Evolutionary conservation across 2,888 invertebrate genomes (phyloP), one percentile per base, ranked within the genome.

Genomic region (Noctua pronuba): DNA sequence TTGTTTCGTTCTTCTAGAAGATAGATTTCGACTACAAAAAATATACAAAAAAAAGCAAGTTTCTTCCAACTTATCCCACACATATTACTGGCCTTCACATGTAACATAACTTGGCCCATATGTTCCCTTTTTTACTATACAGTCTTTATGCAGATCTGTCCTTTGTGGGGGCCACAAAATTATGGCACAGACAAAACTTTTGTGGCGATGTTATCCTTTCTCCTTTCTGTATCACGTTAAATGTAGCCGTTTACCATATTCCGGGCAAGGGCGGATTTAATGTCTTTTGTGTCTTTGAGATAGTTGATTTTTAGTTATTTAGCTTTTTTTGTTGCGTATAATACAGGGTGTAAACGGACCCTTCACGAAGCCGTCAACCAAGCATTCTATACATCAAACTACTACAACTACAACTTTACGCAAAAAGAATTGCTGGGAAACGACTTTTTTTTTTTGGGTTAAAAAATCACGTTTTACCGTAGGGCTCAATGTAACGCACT

Each of bases 131-230:
- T 90, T 86, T 89, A 84, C 88, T 85, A 83, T 66, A 76, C 79
- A 78, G 81, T 86, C 87, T 88, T 87, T 90, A 91, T 91, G 90
- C 89, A 90, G 88, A 91, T 90, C 78, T 75, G 73, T 74, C 86
- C 84, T 86, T 87, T 86, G 82, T 81, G 35, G 84, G 68, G 85
- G 74, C 78, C 86, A 64, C 77, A 79, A 79, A 82, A 85, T 86
- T 82, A 86, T 82, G 79, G 80, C 78, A 64, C 71, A 84, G 77
- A 82, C 75, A 70, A 75, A 87, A 88, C 77, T 88, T 88, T 77
- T 86, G 81, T 83, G 41, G 85, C 58, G 58, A 72, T 88, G 76
- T 79, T 81, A 83, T 82, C 81, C 78, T 86, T 87, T 79, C 35
- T 82, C 72, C 72, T 67, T 77, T 75, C 28, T 71, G 81, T 80